A percentile compares a stretch with the other conserved stretches of the same genome.
phyloP scores from a whole-genome alignment of 1,140 invertebrate species.

The Samia ricini region DNA sequence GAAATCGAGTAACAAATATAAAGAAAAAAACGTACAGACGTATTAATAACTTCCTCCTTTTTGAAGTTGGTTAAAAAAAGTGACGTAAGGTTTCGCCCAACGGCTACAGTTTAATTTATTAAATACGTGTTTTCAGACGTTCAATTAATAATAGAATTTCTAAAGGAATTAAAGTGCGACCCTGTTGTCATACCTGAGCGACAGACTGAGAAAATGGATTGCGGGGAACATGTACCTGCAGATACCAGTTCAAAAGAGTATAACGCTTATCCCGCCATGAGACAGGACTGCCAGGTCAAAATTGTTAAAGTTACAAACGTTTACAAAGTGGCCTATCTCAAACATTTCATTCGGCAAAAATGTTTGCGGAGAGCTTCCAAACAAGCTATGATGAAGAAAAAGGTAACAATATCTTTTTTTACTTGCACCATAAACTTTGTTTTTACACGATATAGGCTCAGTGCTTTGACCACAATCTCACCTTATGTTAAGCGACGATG shows the following conservation, averaged over 20 bases:
- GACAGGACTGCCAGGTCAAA: slow-evolving; percentile 57
- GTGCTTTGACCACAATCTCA: no score
- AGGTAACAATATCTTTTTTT: slow-evolving; percentile 35
- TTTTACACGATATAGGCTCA: no score
- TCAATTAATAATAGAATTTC: slow-evolving; percentile 47
- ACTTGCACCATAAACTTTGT: neutral
- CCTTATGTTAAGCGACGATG: no score
- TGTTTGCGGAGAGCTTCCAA: slow-evolving; percentile 49
- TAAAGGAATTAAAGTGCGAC: slow-evolving; percentile 50
- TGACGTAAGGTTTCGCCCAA: no score
- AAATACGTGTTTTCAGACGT: slow-evolving; percentile 39
- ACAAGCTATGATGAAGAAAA: slow-evolving; percentile 60
- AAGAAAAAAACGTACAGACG: no score
- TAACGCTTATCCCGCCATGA: slow-evolving; percentile 44
- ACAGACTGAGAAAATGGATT: slow-evolving; percentile 28
- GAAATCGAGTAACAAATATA: no score
- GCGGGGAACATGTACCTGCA: slow-evolving; percentile 22
- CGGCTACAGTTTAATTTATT: neutral
- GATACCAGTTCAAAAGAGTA: slow-evolving; percentile 28
- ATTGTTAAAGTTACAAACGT: slow-evolving; percentile 68
- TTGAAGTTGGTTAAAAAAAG: no score
- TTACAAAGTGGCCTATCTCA: slow-evolving; percentile 64
- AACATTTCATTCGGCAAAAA: slow-evolving; percentile 63
- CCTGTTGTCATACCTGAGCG: slow-evolving; percentile 21
- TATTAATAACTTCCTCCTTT: no score